These are phyloP conservation scores for Dynastes maya DNA, from an alignment of 2,888 invertebrate species.

Conservation along the genomic window DNA sequence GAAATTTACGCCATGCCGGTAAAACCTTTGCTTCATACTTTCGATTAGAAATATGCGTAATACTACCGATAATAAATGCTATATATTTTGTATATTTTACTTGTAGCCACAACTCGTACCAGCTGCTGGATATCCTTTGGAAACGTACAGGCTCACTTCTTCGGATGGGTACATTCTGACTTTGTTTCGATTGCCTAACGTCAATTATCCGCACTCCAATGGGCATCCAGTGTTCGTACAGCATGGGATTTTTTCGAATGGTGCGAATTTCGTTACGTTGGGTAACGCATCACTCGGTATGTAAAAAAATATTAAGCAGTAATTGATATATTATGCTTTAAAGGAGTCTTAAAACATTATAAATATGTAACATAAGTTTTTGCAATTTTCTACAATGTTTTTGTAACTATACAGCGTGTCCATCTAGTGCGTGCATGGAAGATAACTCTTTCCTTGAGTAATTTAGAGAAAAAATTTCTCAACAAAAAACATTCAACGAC, in stretches of 20 bases:
- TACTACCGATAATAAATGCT: background rate
- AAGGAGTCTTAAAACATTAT: too few relatives aligned
- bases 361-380: too few relatives aligned
- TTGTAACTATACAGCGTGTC: too few relatives aligned
- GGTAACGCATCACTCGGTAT: slow-evolving; percentile 66
- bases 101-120: slow-evolving; percentile 70
- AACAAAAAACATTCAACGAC: too few relatives aligned
- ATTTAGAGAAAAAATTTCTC: too few relatives aligned
- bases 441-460: too few relatives aligned
- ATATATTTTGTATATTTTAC: background rate
- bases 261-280: slow-evolving; percentile 63
- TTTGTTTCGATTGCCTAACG: slow-evolving; percentile 68
- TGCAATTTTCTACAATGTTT: too few relatives aligned
- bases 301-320: background rate
- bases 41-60: background rate
- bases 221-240: slow-evolving; percentile 65
- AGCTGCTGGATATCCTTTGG: slow-evolving; percentile 69
- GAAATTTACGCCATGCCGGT: background rate
- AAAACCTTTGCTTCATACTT: slow-evolving; percentile 3
- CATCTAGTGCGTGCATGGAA: too few relatives aligned
- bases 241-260: slow-evolving; percentile 64
- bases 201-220: slow-evolving; percentile 58
- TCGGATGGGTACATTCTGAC: slow-evolving; percentile 71
- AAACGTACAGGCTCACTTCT: slow-evolving; percentile 70
- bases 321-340: too few relatives aligned